phyloP scores from a whole-genome alignment of 2,113 vertebrate genomes.

The Sinocyclocheilus maitianheensis region DNA sequence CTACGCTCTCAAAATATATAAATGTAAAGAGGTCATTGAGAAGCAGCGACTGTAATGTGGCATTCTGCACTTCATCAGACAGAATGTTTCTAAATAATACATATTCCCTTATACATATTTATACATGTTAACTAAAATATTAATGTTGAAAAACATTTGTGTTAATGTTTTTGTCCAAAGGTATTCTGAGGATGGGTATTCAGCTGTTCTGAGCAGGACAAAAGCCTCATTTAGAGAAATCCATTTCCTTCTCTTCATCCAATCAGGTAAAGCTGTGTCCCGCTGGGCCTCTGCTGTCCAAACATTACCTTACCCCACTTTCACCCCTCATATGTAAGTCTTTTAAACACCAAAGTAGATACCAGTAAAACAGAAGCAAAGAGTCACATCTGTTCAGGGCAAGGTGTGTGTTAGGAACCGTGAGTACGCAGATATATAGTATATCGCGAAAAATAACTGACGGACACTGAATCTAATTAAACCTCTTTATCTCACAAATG shows the following conservation, averaged over 20 bases:
- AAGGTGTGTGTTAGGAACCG: background rate
- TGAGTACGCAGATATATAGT: too few species aligned
- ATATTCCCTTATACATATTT: too few species aligned
- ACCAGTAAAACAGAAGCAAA: slow-evolving; percentile 55
- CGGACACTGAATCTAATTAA: slow-evolving; percentile 66
- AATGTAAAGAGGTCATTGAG: too few species aligned
- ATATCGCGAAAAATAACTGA: slow-evolving; percentile 26
- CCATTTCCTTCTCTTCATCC: slow-evolving; percentile 42
- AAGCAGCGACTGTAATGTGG: too few species aligned
- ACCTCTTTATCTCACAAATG: slow-evolving; percentile 59
- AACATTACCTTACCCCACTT: background rate
- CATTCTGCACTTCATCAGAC: too few species aligned
- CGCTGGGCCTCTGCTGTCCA: slow-evolving; percentile 2
- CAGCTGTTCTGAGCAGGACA: background rate
- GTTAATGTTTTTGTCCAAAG: background rate
- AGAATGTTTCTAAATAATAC: too few species aligned
- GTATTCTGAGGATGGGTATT: background rate
- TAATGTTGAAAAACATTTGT: too few species aligned
- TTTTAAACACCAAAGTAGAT: background rate
- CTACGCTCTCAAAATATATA: too few species aligned
- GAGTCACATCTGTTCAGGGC: background rate
- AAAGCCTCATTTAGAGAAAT: slow-evolving; percentile 9
- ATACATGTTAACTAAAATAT: too few species aligned
- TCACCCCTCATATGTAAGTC: background rate
- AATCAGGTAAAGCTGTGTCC: slow-evolving; percentile 44